Evolutionary conservation across 2,113 vertebrate species (phyloP).

Genomic region (Aepyceros melampus): DNA sequence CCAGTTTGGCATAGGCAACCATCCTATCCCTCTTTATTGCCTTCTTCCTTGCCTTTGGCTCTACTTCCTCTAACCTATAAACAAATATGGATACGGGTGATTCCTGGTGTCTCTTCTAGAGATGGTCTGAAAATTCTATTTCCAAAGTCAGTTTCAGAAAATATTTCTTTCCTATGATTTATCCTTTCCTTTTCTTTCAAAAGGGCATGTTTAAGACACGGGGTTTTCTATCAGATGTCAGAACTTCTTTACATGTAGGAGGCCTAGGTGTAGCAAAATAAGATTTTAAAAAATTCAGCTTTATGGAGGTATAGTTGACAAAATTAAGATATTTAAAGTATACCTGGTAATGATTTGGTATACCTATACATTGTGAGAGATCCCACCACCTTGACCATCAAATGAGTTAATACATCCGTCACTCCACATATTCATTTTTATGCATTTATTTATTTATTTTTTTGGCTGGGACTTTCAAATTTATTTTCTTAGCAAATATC

Average conservation of each 20-base stretch:
- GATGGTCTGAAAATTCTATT: not conserved
- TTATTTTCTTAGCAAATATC: not conserved
- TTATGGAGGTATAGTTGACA: not conserved
- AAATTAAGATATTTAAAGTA: not conserved
- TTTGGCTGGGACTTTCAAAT: not conserved
- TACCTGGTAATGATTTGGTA: not conserved
- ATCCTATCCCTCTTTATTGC: not conserved
- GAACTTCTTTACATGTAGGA: not conserved
- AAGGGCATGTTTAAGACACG: not conserved
- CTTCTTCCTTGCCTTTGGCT: not conserved
- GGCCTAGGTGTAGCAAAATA: not conserved
- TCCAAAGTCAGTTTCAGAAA: not conserved
- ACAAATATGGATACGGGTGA: not conserved
- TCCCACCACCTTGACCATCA: not conserved
- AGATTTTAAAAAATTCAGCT: not conserved
- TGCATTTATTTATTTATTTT: not conserved
- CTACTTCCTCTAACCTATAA: not conserved
- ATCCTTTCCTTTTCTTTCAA: not conserved
- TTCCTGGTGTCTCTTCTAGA: not conserved
- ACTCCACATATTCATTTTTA: not conserved
- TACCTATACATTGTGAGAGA: not conserved
- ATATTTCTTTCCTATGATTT: not conserved
- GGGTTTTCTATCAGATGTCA: not conserved
- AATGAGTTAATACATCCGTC: not conserved
- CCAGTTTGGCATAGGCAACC: not conserved